These are phyloP conservation scores for Synanthedon formicaeformis DNA, from an alignment of 2,888 invertebrate species.

Conservation along the genomic window DNA sequence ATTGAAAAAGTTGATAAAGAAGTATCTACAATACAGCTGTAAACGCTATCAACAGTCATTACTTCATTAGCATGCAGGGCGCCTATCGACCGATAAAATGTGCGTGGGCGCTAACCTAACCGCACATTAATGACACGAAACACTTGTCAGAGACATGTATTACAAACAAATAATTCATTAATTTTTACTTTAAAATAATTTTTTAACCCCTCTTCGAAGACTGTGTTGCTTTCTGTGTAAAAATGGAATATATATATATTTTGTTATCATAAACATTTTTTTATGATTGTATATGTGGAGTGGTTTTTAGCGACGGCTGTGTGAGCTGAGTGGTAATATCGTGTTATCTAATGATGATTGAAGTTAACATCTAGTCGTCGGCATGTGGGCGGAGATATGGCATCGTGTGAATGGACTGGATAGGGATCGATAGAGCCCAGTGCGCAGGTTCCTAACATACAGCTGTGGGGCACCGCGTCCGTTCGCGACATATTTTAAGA, in stretches of 20 bases:
- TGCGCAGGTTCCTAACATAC: conserved; percentile 52
- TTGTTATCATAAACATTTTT: conserved; percentile 6
- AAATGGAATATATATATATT: neutral
- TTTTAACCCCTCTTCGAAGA: no score
- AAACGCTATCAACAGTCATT: conserved; percentile 28
- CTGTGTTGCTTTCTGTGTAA: neutral
- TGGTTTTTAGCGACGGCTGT: conserved; percentile 39
- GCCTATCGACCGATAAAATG: conserved; percentile 38
- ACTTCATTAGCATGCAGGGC: conserved; percentile 51
- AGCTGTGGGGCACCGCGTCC: conserved; percentile 46
- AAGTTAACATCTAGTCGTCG: conserved; percentile 42
- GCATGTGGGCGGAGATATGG: conserved; percentile 58
- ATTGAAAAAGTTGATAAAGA: neutral
- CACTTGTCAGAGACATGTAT: neutral
- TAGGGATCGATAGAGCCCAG: conserved; percentile 57
- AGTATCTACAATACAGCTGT: neutral
- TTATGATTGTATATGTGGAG: conserved; percentile 37
- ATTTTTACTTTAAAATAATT: conserved; percentile 1
- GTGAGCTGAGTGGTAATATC: conserved; percentile 41
- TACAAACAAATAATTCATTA: neutral
- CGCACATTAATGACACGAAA: conserved; percentile 5
- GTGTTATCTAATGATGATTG: conserved; percentile 62
- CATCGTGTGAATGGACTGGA: conserved; percentile 54
- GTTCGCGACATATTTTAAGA: conserved; percentile 19
- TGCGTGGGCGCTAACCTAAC: conserved; percentile 35